A percentile compares a stretch with the other conserved stretches of the same genome.
phyloP scores from a whole-genome alignment of 2,888 invertebrate genomes.

The Selenia dentaria region DNA sequence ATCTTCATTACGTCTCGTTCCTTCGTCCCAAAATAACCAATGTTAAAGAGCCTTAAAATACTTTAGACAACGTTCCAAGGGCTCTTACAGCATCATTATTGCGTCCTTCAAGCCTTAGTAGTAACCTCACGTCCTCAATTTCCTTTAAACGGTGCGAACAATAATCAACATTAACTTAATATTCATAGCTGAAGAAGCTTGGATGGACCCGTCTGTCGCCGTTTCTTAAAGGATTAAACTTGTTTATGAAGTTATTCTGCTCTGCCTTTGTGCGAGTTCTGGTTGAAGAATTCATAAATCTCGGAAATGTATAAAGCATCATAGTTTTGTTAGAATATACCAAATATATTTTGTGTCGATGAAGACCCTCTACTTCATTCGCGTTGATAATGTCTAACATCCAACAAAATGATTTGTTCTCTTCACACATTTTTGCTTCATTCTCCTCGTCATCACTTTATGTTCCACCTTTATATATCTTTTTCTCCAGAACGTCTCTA shows the following conservation, averaged over 20 bases:
- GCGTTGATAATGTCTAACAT: no score
- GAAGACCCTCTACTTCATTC: no score
- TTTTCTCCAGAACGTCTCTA: no score
- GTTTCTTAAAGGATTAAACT: conserved; percentile 29
- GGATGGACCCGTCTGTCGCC: conserved; percentile 24
- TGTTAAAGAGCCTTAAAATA: conserved; percentile 11
- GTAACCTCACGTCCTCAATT: conserved; percentile 58
- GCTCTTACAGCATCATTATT: conserved; percentile 18
- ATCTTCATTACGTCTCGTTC: conserved; percentile 11
- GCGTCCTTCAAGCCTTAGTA: conserved; percentile 15
- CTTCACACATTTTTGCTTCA: no score
- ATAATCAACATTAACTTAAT: conserved; percentile 62
- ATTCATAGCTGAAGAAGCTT: conserved; percentile 37
- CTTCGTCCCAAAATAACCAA: conserved; percentile 2
- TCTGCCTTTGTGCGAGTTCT: conserved; percentile 1
- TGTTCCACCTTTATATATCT: no score
- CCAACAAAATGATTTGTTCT: no score
- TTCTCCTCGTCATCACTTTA: no score
- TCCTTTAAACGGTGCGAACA: conserved; percentile 66
- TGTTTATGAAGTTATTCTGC: conserved; percentile 18
- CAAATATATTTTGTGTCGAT: no score
- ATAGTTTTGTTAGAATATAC: no score
- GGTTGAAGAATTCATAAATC: neutral
- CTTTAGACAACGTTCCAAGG: conserved; percentile 7
- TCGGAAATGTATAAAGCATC: no score